Evolutionary conservation across 1,140 invertebrate species (phyloP), one percentile per base, ranked within the genome.

Genomic region (Sarcophaga peregrina): DNA sequence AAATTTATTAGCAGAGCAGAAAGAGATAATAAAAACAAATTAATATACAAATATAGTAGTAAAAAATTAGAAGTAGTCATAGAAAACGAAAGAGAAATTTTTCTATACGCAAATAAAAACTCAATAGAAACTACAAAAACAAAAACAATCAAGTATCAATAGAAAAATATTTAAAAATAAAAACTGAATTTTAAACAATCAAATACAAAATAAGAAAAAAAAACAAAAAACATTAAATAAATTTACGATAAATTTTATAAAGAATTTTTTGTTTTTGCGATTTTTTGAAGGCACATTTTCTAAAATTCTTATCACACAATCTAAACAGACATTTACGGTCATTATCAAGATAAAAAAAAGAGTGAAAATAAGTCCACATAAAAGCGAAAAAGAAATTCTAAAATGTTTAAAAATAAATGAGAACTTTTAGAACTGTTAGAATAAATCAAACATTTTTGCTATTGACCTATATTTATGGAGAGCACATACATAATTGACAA

Each of bases 31-130:
- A 37, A 37, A 37, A 58, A 58, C 7, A 58, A 58, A 58, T 58
- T 15, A 58, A 58, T 58, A 15, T n/a, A 15, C 5, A 15, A 58
- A 13, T n/a, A n/a, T 58, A 58, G 54, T 58, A 58, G 15, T n/a
- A 58, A 58, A 58, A 58, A 58, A 58, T 13, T 58, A 37, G 4
- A 37, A 37, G 25, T 58, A 58, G 54, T n/a, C 15, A 58, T n/a
- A 58, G 54, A 58, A 58, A 58, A n/a, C 15, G 54, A 58, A 58
- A 58, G 54, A 58, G 54, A 58, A 58, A 58, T n/a, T 58, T 58
- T 58, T 58, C n/a, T 58, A 37, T 58, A 13, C 54, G n/a, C 15
- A 13, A 58, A 58, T n/a, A 58, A 58, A 15, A 13, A 58, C 6
- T n/a, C 15, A 4, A 58, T 13, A 58, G n/a, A 13, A 58, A 58